Evolutionary conservation across 2,888 invertebrate species (phyloP), one percentile per base, ranked within the genome.

Genomic region (Uropetala carovei): DNA sequence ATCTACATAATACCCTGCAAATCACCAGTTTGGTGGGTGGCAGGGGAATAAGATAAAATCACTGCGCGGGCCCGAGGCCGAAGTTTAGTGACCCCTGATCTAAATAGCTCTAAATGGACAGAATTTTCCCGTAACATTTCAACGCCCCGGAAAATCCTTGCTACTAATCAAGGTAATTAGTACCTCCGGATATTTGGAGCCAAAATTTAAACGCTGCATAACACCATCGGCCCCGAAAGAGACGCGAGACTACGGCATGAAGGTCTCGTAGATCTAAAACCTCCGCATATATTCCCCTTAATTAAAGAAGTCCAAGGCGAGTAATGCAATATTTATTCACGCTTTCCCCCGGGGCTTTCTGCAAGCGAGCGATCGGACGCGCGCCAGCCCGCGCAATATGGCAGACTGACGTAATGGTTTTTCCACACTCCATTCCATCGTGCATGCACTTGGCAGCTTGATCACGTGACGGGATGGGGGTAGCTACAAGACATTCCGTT

Each of bases 311-410:
- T 27, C 27, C 75, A 13, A 11, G 0, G 75, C 13, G 75, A 75
- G 75, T 75, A 75, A 75, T 27, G 75, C 27, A 75, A 75, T 27
- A 75, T 75, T 75, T 75, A 75, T 75, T 27, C 75, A 27, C 75
- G 27, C 75, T 27, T 75, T 75, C 75, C 60, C 18, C 18, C 18
- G 18, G 18, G 27, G 27, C 27, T 75, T 27, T 27, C 75, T 75
- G 27, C 68, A 68, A 5, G 7, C 22, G 68, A 27, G 13, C 13
- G 22, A 75, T 27, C 13, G n/a, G 43, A 18, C 11, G 18, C 68
- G 18, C 22, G 27, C 22, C 27, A 10, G 27, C 27, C 18, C 75
- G 27, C 75, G 75, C 75, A 22, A 27, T 75, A 11, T 75, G 22
- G 27, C 13, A n/a, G 22, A 75, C 22, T 75, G 75, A 27, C 75